Percentiles rank a stretch among this genome's conserved stretches.
Conservation (phyloP, 2,113 vertebrate species). For the Cinclus cinclus region DNA sequence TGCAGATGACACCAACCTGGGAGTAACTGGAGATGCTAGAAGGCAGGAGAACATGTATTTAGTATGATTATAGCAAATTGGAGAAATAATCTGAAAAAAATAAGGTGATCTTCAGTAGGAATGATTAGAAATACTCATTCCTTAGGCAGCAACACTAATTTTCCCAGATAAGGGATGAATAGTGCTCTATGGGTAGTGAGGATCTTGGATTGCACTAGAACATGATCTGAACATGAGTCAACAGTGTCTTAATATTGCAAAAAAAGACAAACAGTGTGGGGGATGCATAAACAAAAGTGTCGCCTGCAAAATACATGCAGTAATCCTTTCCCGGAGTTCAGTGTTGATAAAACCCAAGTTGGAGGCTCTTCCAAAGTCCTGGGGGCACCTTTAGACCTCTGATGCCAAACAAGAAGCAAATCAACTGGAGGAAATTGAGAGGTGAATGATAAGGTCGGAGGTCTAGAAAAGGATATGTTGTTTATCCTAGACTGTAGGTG, state of each 20-base stretch:
- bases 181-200: not conserved
- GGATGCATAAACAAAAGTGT: not conserved
- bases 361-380: not conserved
- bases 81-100: not conserved
- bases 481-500: not conserved
- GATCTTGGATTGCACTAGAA: not conserved
- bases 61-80: not conserved
- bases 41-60: not conserved
- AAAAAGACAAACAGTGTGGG: not conserved
- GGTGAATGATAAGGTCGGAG: fast-evolving
- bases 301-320: not conserved
- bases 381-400: not conserved
- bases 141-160: not conserved
- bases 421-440: not conserved
- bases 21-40: not conserved
- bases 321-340: not conserved
- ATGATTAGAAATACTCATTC: not conserved
- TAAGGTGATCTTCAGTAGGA: not conserved
- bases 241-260: not conserved
- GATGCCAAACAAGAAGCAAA: not conserved
- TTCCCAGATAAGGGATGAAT: not conserved
- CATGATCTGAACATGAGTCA: not conserved
- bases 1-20: not conserved
- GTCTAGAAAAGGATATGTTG: not conserved
- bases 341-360: not conserved